Evolutionary conservation across 2,113 vertebrate species (phyloP), one percentile per base, ranked within the genome.

Genomic region (Thalassarche chlororhynchos): DNA sequence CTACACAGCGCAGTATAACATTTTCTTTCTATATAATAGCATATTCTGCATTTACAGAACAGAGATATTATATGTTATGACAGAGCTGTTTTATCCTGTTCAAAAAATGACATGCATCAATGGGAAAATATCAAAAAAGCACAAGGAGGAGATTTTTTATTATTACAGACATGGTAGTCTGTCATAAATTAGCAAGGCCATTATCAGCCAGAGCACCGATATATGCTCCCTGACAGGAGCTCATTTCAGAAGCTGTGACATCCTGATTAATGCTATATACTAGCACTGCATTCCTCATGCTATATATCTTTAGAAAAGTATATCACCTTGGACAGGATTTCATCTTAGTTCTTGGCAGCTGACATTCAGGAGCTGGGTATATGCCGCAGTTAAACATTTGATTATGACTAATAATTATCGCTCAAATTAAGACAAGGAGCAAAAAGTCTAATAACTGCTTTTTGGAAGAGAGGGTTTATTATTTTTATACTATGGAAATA

Each of bases 111-210:
- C 49, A 84, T 62, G 52, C 32, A 83, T 82, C 83, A 86, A 81
- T 90, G 46, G 14, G 44, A 92, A 94, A 60, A 70, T 66, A 96
- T 92, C 79, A 70, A 62, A 94, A 82, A 38, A 95, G 54, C 8
- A 54, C 51, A 61, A 23, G 44, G 64, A 96, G 28, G 61, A 78
- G 49, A 87, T 84, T 90, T 96, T 97, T 97, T 95, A 86, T 74
- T 97, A 86, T 96, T 89, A 93, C 32, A 96, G 92, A 91, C 81
- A 38, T 66, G 36, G n/a, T 90, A 82, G 87, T 26, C 80, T 42
- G 47, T 42, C 18, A 1, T 96, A 91, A 96, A 96, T 96, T 96
- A 97, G 51, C 1, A 19, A 84, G 84, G 58, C n/a, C 89, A 93
- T 96, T 98, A 96, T 80, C 60, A 95, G 51, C 34, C 40, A 83